These are phyloP conservation scores for Enteromius unitaeniatus DNA, from an alignment of 2,797 vertebrate species.

Conservation along the genomic window DNA sequence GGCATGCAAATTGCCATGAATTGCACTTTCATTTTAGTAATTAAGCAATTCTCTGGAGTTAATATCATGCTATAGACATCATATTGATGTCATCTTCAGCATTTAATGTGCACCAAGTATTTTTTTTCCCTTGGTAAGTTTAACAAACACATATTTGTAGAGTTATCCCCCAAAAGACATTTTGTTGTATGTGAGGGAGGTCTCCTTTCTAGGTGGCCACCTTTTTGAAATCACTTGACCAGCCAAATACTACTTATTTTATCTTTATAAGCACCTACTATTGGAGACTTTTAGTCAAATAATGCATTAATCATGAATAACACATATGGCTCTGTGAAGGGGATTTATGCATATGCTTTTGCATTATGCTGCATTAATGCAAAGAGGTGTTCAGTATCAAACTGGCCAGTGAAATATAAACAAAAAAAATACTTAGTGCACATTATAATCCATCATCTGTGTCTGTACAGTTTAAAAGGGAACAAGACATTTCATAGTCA, in stretches of 20 bases:
- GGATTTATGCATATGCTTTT: neutral
- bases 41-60: neutral
- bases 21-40: conserved; percentile 18
- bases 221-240: neutral
- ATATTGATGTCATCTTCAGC: conserved; percentile 23
- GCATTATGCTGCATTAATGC: conserved; percentile 2
- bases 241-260: neutral
- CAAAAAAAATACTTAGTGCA: neutral
- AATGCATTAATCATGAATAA: neutral
- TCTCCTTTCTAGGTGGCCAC: neutral
- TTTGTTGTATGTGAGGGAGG: neutral
- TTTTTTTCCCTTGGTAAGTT: neutral
- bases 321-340: neutral
- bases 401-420: neutral
- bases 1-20: conserved; percentile 6
- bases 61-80: neutral
- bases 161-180: neutral
- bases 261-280: neutral
- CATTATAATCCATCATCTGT: neutral
- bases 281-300: neutral
- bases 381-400: neutral
- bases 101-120: conserved; percentile 8
- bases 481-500: neutral
- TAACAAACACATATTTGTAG: neutral
- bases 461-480: conserved; percentile 22